Base-by-base conservation (phyloP, 2,888 invertebrate genomes). In the Plebejus anna region DNA sequence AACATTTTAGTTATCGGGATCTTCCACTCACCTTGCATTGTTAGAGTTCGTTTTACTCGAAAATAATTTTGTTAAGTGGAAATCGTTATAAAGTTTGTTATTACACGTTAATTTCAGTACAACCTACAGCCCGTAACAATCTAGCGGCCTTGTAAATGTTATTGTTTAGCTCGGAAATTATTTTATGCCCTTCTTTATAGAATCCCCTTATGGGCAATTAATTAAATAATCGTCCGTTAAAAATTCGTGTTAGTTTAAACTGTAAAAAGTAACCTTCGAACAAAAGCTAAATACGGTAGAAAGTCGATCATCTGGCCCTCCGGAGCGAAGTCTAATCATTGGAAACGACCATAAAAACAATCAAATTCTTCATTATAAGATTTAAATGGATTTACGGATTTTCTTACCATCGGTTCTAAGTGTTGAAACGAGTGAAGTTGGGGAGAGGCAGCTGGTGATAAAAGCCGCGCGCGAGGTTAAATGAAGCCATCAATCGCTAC, bases 21-120 rank as follows among this genome's bases (percentile, higher is more conserved):
- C 32, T 32, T 32, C 32, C 32, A 32, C 32, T 32, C 32, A 32
- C 32, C 1, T 32, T n/a, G 70, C 70, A n/a, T 42, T 70, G 70
- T 70, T 42, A 2, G 36, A 42, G 42, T 42, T 70, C 22, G 38
- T 36, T 38, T 38, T n/a, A 38, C 42, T 70, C 22, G 42, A 70
- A 70, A 70, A n/a, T 70, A 70, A 70, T 70, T 70, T 70, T 70
- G n/a, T 70, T 42, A 70, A 70, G 70, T 42, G 70, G 42, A 42
- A 70, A 70, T 70, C 42, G 70, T 70, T 70, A 38, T 70, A 42
- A 70, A 70, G 70, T 70, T 70, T 66, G 32, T 66, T 32, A 32
- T 66, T 32, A 66, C 66, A 32, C 32, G 32, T 66, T 32, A 66
- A 66, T 66, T 66, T 66, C 22, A 61, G 66, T 32, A 66, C 11